Conservation (phyloP, 2,888 invertebrate genomes). For the Ormyrus pomaceus region DNA sequence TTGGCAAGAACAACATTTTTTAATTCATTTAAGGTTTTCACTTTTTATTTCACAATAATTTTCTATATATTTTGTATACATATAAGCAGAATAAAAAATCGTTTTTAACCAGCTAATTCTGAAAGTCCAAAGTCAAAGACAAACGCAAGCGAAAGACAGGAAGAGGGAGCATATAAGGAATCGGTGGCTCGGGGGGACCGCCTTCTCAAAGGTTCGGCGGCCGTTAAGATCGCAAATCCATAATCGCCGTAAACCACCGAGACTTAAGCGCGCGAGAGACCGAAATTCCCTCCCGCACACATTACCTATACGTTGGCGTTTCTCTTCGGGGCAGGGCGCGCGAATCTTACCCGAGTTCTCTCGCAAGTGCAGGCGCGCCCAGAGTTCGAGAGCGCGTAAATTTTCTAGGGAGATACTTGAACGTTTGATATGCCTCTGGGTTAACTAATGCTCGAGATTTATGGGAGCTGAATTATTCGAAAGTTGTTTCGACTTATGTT, state of each 20-base stretch:
- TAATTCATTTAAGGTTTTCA: too few relatives aligned
- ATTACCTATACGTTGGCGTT: background rate
- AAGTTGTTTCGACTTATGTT: conserved; percentile 5
- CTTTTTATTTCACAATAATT: too few relatives aligned
- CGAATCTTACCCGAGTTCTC: conserved; percentile 15
- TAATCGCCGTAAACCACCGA: conserved; percentile 51
- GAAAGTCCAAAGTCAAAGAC: conserved; percentile 35
- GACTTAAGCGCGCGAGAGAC: conserved; percentile 27
- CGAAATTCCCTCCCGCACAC: conserved; percentile 19
- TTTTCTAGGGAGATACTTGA: conserved; percentile 25
- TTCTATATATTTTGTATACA: too few relatives aligned
- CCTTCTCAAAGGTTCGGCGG: conserved; percentile 22
- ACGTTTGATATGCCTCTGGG: conserved; percentile 24
- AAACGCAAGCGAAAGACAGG: conserved; percentile 15
- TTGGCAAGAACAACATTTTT: too few relatives aligned
- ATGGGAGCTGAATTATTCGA: conserved; percentile 1
- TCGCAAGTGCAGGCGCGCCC: background rate
- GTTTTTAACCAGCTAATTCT: conserved; percentile 46
- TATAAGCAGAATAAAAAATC: conserved; percentile 35
- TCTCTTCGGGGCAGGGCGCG: background rate
- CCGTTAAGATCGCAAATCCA: conserved; percentile 54
- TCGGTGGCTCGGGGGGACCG: background rate
- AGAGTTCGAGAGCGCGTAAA: conserved; percentile 40
- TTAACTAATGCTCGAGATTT: background rate
- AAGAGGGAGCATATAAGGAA: background rate